These are phyloP conservation scores for Dermochelys coriacea DNA, from an alignment of 2,797 vertebrate species.

Conservation along the genomic window DNA sequence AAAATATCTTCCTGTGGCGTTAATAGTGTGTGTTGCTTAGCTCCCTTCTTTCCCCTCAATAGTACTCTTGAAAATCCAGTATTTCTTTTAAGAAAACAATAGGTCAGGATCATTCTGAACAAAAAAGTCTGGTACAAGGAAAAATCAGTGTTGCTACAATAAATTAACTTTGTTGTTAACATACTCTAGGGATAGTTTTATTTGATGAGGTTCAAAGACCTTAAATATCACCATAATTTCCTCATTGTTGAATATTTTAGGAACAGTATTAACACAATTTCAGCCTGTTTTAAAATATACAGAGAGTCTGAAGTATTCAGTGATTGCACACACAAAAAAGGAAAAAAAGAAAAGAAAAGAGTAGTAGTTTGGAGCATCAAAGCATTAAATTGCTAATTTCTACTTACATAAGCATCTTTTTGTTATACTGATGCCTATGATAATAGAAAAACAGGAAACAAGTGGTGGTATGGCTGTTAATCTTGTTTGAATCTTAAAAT, in stretches of 20 bases:
- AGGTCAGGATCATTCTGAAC: neutral
- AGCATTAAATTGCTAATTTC: conserved; percentile 10
- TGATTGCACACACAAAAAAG: neutral
- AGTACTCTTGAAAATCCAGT: neutral
- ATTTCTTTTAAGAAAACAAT: neutral
- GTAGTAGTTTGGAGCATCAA: neutral
- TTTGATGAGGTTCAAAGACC: conserved; percentile 39
- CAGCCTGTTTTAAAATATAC: conserved; percentile 9
- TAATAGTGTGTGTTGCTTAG: rapidly evolving
- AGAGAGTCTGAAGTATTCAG: neutral
- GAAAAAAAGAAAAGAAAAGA: neutral
- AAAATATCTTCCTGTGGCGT: rapidly evolving
- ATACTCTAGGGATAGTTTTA: neutral
- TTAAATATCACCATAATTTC: conserved; percentile 4
- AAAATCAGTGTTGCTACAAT: neutral
- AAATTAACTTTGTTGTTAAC: conserved; percentile 39
- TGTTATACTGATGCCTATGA: neutral
- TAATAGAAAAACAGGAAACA: neutral
- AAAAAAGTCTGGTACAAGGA: neutral
- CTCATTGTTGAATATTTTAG: neutral
- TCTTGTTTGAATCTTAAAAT: conserved; percentile 22
- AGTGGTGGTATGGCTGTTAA: neutral
- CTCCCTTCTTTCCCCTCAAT: neutral
- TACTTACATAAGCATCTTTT: neutral
- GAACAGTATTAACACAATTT: neutral